Evolutionary conservation across 1,140 invertebrate species (phyloP).

Genomic region (Fopius arisanus): DNA sequence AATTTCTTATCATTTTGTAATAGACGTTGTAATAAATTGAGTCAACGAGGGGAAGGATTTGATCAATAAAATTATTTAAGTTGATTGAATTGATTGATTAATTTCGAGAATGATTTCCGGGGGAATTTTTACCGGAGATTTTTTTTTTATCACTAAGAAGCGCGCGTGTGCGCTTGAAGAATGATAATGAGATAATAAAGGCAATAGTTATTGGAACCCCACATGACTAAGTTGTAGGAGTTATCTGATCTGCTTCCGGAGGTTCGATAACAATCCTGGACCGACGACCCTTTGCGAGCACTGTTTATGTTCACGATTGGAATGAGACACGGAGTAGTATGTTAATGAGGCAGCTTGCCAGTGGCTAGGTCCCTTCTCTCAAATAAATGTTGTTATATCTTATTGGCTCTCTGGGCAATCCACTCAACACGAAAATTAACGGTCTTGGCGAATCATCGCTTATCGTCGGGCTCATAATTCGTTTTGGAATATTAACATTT

Average conservation of each 20-base stretch:
- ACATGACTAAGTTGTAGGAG: not conserved
- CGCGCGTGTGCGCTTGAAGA: too few relatives aligned
- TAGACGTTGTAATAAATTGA: too few relatives aligned
- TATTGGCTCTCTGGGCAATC: conserved; percentile 17
- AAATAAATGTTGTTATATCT: conserved; percentile 39
- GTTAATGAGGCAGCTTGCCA: conserved; percentile 46
- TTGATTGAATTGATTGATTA: too few relatives aligned
- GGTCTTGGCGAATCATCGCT: not conserved
- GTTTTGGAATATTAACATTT: not conserved
- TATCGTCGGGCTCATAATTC: not conserved
- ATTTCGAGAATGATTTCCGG: too few relatives aligned
- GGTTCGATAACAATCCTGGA: not conserved
- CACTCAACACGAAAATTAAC: not conserved
- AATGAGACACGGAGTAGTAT: conserved; percentile 43
- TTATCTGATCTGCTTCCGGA: conserved; percentile 8
- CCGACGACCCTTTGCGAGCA: not conserved
- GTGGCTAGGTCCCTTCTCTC: conserved; percentile 30
- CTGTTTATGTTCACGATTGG: conserved; percentile 19
- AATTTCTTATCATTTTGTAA: too few relatives aligned
- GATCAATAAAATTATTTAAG: too few relatives aligned
- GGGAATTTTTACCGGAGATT: too few relatives aligned
- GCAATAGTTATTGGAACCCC: not conserved
- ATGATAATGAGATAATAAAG: not conserved
- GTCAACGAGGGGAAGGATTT: too few relatives aligned
- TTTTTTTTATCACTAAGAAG: too few relatives aligned